Evolutionary conservation across 2,888 invertebrate species (phyloP).

Genomic region (Eueremaeus valkanovi): DNA sequence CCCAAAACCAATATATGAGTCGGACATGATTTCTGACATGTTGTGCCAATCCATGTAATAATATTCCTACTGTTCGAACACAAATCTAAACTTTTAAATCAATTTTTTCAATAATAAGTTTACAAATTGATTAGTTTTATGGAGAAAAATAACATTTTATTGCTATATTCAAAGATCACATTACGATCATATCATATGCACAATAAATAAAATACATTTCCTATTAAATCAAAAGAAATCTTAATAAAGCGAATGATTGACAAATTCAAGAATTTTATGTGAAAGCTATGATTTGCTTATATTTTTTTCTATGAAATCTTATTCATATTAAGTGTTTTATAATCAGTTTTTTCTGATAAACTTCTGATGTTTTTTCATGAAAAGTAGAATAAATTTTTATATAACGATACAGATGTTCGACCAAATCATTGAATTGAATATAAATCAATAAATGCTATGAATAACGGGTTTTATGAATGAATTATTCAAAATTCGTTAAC

Average conservation of each 20-base stretch:
- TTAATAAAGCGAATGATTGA: background rate
- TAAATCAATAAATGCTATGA: background rate
- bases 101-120: background rate
- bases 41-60: background rate
- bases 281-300: background rate
- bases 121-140: background rate
- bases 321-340: background rate
- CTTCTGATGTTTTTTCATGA: no score
- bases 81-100: background rate
- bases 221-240: background rate
- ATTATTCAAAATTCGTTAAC: background rate
- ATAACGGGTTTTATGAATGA: background rate
- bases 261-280: background rate
- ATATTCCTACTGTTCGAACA: background rate
- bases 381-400: no score
- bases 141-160: background rate
- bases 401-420: conserved; percentile 2
- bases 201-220: background rate
- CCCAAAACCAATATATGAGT: background rate
- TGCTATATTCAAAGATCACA: background rate
- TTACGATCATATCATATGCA: background rate
- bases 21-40: background rate
- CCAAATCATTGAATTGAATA: background rate
- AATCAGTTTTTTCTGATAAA: background rate
- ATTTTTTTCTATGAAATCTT: background rate